Conservation (phyloP, 2,113 vertebrate species). For the Alosa alosa region DNA sequence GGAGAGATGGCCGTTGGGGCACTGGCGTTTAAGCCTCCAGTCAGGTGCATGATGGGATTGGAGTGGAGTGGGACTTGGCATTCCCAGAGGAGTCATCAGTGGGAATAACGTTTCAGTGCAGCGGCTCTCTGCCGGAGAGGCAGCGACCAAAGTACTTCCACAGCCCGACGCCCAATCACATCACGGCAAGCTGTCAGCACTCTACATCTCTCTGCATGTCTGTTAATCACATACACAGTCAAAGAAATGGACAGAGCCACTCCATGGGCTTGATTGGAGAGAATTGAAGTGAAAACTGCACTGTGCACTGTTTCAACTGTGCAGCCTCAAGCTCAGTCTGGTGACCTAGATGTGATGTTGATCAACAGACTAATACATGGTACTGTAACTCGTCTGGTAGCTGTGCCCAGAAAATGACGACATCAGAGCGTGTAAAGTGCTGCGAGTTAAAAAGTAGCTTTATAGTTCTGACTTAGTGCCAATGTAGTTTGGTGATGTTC, state of each 20-base stretch:
- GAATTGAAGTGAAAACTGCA: no score
- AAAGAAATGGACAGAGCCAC: neutral
- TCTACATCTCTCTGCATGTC: conserved; percentile 67
- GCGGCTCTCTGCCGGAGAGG: conserved; percentile 56
- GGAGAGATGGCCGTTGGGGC: conserved; percentile 51
- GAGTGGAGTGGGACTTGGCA: conserved; percentile 67
- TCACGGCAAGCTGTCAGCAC: conserved; percentile 62
- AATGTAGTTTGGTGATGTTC: no score
- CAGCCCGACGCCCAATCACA: conserved; percentile 66
- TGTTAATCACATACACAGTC: conserved; percentile 47
- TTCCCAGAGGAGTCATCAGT: conserved; percentile 70
- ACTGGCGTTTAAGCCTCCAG: conserved; percentile 68
- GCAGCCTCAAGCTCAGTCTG: no score
- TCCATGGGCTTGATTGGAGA: no score
- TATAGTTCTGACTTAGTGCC: no score
- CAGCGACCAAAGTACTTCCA: conserved; percentile 45
- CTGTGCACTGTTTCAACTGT: no score
- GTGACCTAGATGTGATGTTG: no score
- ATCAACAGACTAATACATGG: no score
- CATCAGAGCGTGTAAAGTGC: no score
- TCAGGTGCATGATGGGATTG: conserved; percentile 54
- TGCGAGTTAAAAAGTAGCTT: no score
- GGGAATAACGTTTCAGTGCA: conserved; percentile 66
- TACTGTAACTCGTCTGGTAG: no score
- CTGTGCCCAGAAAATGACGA: no score